Percentiles rank a stretch among this genome's conserved stretches.
phyloP scores from a whole-genome alignment of 2,113 vertebrate genomes.

The Axis porcinus region DNA sequence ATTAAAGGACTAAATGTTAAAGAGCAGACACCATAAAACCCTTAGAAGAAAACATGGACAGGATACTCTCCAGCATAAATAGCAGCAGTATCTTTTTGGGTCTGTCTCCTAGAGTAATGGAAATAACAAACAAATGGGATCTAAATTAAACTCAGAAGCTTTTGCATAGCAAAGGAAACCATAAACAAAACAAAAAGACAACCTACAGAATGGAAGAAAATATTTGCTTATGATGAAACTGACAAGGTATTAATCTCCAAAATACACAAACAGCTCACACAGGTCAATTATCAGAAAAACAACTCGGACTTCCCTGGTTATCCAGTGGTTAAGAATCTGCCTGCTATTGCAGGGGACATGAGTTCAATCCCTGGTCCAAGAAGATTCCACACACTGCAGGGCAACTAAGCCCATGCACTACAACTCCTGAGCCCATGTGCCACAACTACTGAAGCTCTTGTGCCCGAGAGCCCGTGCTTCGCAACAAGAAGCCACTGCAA shows the following conservation, averaged over 20 bases:
- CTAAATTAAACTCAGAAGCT: neutral
- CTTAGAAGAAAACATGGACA: neutral
- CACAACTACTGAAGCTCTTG: neutral
- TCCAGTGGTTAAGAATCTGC: neutral
- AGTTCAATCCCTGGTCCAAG: neutral
- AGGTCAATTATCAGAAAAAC: neutral
- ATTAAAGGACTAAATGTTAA: neutral
- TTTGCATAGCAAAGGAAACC: neutral
- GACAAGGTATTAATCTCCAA: neutral
- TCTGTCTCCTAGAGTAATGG: neutral
- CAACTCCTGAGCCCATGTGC: neutral
- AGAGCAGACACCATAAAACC: neutral
- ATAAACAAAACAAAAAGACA: neutral
- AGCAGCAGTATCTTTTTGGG: neutral
- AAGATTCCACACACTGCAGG: neutral
- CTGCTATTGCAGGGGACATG: neutral
- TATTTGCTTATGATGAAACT: neutral
- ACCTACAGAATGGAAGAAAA: neutral
- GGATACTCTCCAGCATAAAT: neutral
- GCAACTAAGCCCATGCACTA: neutral
- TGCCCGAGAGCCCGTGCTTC: neutral
- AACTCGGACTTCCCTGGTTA: neutral
- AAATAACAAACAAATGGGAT: neutral
- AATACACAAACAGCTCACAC: neutral
- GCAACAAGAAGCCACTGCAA: neutral